These are phyloP conservation scores for Temnothorax unifasciatus DNA, from an alignment of 2,888 invertebrate species.

Conservation along the genomic window DNA sequence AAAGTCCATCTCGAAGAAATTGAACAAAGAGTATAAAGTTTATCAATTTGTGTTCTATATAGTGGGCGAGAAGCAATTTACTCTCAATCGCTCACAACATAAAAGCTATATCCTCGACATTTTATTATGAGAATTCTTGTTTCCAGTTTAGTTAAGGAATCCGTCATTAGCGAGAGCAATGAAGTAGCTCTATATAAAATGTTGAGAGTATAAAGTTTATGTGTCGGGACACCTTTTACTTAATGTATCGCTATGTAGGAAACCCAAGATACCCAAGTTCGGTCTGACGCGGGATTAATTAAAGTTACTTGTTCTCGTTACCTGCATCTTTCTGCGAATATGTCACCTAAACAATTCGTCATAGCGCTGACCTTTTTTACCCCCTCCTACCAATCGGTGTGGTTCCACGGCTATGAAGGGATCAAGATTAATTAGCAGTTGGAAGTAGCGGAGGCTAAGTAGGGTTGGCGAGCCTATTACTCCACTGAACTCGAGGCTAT, in stretches of 20 bases:
- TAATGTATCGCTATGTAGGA: conserved; percentile 3
- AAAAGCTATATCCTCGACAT: conserved; percentile 31
- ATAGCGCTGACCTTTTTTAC: neutral
- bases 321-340: neutral
- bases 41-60: conserved; percentile 37
- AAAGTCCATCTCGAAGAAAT: conserved; percentile 8
- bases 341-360: conserved; percentile 26
- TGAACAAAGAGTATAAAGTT: conserved; percentile 44
- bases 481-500: conserved; percentile 57
- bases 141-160: conserved; percentile 18
- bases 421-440: conserved; percentile 68
- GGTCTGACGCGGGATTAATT: conserved; percentile 36
- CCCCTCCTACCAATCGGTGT: neutral
- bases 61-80: conserved; percentile 24
- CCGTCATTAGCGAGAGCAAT: conserved; percentile 18
- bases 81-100: conserved; percentile 14
- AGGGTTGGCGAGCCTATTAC: conserved; percentile 57
- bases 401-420: neutral
- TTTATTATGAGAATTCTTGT: conserved; percentile 43
- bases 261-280: neutral
- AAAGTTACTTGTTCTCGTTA: conserved; percentile 11
- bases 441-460: conserved; percentile 12
- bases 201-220: neutral
- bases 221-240: neutral
- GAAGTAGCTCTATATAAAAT: neutral